Evolutionary conservation across 2,888 invertebrate species (phyloP), one percentile per base, ranked within the genome.

Genomic region (Orthosia incerta): DNA sequence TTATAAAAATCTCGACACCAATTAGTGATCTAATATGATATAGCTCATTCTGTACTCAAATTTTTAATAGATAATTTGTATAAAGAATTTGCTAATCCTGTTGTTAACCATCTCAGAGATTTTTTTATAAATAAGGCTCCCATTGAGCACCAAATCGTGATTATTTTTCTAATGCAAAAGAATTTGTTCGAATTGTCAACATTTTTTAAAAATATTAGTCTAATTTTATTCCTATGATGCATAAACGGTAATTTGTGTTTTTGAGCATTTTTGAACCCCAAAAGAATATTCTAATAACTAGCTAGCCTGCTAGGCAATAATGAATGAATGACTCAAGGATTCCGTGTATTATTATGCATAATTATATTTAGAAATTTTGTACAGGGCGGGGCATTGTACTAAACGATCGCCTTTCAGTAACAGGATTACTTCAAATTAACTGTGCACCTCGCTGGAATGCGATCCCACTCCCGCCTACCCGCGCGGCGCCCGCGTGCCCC

Each of bases 121-220:
- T 39, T 39, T 39, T 39, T 9, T 1, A 39, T 9, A 39, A 9
- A 39, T 39, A 31, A 5, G 5, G 31, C 31, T 2, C 31, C 5
- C 5, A 60, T 71, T 81, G 83, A 85, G 86, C 87, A 83, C 83
- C 84, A 79, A 71, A 66, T 46, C 7, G 51, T 12, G 56, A 51
- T 23, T 46, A 15, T 46, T 51, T 60, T 60, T 45, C 13, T 23
- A 59, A 59, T 15, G 20, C n/a, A 56, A 50, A 73, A 16, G 46
- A 53, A 67, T 67, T 74, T 60, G 65, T 48, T 74, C 15, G 39
- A 59, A 50, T 45, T 11, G 59, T n/a, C 15, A 39, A 46, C 16
- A 0, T 20, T 12, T 3, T 26, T 73, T 20, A 20, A 1, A 66
- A 48, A 18, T 67, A 69, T 15, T 18, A 50, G 48, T 45, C 16